Base-by-base conservation (phyloP, 2,113 vertebrate species). In the Hyla sarda region DNA sequence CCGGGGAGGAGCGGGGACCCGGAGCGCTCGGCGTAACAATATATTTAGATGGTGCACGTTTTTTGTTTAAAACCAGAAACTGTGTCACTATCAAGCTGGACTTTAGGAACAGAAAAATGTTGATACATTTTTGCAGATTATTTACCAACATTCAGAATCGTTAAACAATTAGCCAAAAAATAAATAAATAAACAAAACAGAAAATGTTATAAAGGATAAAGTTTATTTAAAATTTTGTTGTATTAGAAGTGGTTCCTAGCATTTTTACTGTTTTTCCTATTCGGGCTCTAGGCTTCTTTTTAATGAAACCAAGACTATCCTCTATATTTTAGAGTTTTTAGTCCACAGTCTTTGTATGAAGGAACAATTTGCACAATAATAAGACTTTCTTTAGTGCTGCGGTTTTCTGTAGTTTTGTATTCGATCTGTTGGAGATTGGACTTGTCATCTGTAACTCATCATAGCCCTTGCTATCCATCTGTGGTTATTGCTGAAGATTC, bases 381-480 rank as follows among this genome's bases (percentile, higher is more conserved):
- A 78, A 48, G 28, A 30, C 25, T 32, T 48, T 8, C 23, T 13
- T 71, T 30, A 41, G 2, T 41, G 11, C 21, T 34, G 21, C 30
- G n/a, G n/a, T 75, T 71, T 1, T 47, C 45, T 80, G 16, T 56
- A 37, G 72, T 72, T 45, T 45, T 86, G 47, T 47, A 45, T 52
- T 67, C 30, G 73, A 48, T 80, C n/a, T 58, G 54, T 25, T 30
- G 54, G 50, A 72, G 76, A 82, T 73, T 62, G 77, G 50, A 72
- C 67, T n/a, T 82, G 85, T 87, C 78, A 87, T 87, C 85, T 87
- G 85, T 78, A 69, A 87, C 77, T 82, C 65, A 87, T 87, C 85
- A 87, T 82, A 87, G 60, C 28, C 69, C 74, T 50, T 81, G 77
- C 85, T 58, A 72, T 60, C 79, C 82, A 74, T 74, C 52, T 71